Conservation (phyloP, 2,113 vertebrate genomes). For the Heterotilapia buettikoferi region DNA sequence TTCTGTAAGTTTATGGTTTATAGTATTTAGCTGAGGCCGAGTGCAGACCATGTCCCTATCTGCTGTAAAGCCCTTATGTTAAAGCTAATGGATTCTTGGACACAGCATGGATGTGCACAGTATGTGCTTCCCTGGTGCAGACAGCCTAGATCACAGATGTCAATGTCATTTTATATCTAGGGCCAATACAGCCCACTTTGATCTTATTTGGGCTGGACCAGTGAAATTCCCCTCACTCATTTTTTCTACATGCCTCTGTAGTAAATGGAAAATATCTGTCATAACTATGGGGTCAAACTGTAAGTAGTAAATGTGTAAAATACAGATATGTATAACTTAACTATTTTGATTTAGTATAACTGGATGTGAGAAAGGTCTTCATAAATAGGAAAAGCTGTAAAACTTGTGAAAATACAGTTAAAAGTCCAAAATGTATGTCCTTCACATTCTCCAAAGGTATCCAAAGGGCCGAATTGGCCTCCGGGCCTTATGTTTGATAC, state of each 20-base stretch:
- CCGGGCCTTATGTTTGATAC: neutral
- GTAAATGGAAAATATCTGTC: neutral
- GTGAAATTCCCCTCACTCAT: neutral
- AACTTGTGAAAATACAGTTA: neutral
- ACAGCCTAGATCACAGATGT: neutral
- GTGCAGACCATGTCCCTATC: constrained; percentile 41
- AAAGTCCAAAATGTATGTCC: neutral
- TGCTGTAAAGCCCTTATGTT: constrained; percentile 35
- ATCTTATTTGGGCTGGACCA: neutral
- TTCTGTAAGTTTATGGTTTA: constrained; percentile 38
- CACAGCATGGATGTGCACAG: constrained; percentile 17
- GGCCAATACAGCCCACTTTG: neutral
- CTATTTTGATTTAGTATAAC: neutral
- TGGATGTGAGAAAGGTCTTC: neutral
- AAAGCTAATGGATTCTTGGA: constrained; percentile 11
- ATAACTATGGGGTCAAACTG: neutral
- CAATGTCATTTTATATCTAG: neutral
- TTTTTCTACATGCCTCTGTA: neutral
- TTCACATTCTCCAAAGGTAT: neutral
- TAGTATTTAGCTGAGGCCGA: constrained; percentile 45
- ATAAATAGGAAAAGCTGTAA: neutral
- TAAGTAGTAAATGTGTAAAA: neutral
- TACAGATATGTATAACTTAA: neutral
- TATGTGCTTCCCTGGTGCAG: constrained; percentile 7
- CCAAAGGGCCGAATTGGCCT: neutral